These are phyloP conservation scores for Abramis brama DNA, from an alignment of 2,113 vertebrate genomes.

Conservation along the genomic window DNA sequence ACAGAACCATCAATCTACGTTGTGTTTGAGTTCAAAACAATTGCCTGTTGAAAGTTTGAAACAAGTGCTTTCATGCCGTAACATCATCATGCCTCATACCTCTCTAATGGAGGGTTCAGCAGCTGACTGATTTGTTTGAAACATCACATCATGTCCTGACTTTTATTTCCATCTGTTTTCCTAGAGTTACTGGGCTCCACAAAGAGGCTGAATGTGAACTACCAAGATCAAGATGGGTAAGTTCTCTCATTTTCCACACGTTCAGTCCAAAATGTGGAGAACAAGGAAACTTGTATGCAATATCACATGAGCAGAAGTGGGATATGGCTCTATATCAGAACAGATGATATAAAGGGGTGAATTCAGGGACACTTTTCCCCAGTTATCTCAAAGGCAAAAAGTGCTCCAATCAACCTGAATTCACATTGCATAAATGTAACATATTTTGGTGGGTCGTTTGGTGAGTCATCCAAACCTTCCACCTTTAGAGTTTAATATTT, in stretches of 20 bases:
- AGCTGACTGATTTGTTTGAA: constrained; percentile 42
- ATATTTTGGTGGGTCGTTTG: neutral
- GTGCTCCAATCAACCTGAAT: too few species aligned
- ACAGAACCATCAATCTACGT: neutral
- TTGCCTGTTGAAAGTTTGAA: constrained; percentile 6
- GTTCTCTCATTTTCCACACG: constrained; percentile 36
- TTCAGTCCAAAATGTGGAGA: constrained; percentile 21
- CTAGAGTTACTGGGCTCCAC: constrained; percentile 79
- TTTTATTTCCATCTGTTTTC: constrained; percentile 52
- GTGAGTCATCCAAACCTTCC: neutral
- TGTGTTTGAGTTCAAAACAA: constrained; percentile 17
- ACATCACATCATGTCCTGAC: constrained; percentile 21
- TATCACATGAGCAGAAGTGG: too few species aligned
- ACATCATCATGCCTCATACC: constrained; percentile 29
- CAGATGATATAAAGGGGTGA: too few species aligned
- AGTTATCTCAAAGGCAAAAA: too few species aligned
- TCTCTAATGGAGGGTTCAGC: constrained; percentile 28
- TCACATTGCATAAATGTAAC: neutral
- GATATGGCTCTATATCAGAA: too few species aligned
- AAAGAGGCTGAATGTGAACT: constrained; percentile 80
- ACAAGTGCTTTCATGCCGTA: constrained; percentile 47
- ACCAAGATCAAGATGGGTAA: constrained; percentile 80
- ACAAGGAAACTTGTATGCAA: too few species aligned
- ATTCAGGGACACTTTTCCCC: too few species aligned
- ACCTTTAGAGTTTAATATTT: constrained; percentile 2